Evolutionary conservation across 1,140 invertebrate species (phyloP).

Genomic region (Galleria mellonella): DNA sequence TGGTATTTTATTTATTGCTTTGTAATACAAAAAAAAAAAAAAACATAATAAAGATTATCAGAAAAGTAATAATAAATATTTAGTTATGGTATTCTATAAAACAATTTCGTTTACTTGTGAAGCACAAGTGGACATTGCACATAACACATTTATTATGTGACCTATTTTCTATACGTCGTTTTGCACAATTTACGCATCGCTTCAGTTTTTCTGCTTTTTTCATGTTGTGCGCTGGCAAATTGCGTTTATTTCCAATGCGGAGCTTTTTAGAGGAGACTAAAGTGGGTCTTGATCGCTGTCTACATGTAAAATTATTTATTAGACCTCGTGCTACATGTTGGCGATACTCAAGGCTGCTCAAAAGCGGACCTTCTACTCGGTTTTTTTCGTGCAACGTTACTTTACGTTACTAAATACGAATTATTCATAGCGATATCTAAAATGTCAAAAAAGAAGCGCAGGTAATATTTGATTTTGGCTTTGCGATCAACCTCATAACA

Average conservation of each 20-base stretch:
- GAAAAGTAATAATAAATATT: no score
- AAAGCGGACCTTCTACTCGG: no score
- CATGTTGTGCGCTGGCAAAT: slow-evolving; percentile 19
- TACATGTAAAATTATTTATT: slow-evolving; percentile 27
- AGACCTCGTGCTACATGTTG: slow-evolving; percentile 23
- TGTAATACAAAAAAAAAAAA: no score
- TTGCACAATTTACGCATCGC: slow-evolving; percentile 28
- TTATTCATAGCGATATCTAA: slow-evolving; percentile 26
- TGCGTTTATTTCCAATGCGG: slow-evolving; percentile 17
- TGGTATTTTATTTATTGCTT: no score
- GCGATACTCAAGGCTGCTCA: slow-evolving; percentile 8
- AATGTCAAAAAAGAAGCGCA: slow-evolving; percentile 24
- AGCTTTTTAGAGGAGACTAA: slow-evolving; percentile 16
- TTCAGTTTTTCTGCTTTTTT: slow-evolving; percentile 23
- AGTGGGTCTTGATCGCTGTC: slow-evolving; percentile 17
- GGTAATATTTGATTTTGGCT: slow-evolving; percentile 21
- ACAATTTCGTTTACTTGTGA: no score
- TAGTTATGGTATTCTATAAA: no score
- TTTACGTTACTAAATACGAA: slow-evolving; percentile 19
- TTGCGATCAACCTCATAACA: slow-evolving; percentile 25
- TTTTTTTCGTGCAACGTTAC: slow-evolving; percentile 2
- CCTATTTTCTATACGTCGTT: slow-evolving; percentile 24
- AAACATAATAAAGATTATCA: no score
- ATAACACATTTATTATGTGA: slow-evolving; percentile 29
- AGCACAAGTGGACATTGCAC: slow-evolving; percentile 30